Evolutionary conservation across 2,888 invertebrate genomes (phyloP).

Genomic region (Thymelicus lineola): DNA sequence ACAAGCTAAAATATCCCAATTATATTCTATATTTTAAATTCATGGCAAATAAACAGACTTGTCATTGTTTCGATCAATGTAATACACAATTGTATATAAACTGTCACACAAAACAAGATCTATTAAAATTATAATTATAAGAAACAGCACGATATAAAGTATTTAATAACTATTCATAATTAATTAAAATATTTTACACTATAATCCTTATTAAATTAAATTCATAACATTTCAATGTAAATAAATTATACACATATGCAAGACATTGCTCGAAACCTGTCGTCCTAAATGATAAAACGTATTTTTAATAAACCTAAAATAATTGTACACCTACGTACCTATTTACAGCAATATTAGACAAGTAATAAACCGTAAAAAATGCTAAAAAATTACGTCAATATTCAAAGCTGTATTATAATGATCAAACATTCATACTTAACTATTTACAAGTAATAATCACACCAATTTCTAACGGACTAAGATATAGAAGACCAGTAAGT

Average conservation of each 20-base stretch:
- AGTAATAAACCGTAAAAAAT: slow-evolving; percentile 25
- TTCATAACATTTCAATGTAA: background rate
- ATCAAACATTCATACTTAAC: background rate
- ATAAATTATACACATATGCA: slow-evolving; percentile 18
- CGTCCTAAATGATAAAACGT: slow-evolving; percentile 21
- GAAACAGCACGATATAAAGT: slow-evolving; percentile 10
- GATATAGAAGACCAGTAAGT: background rate
- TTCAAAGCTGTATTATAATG: slow-evolving; percentile 10
- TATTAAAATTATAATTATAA: background rate
- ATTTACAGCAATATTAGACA: slow-evolving; percentile 32
- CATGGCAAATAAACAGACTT: slow-evolving; percentile 68
- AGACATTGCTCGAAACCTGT: slow-evolving; percentile 30
- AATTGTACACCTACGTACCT: slow-evolving; percentile 30
- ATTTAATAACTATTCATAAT: background rate
- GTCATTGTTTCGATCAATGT: slow-evolving; percentile 56
- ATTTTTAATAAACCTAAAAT: slow-evolving; percentile 21
- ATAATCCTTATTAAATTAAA: background rate
- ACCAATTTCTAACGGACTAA: background rate
- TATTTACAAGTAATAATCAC: slow-evolving; percentile 18
- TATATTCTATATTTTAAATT: slow-evolving; percentile 65
- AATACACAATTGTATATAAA: slow-evolving; percentile 36
- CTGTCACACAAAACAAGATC: background rate
- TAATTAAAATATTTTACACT: slow-evolving; percentile 4
- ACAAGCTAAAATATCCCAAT: slow-evolving; percentile 41
- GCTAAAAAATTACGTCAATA: slow-evolving; percentile 22